Evolutionary conservation across 2,888 invertebrate species (phyloP).

Genomic region (Cosmia trapezina): DNA sequence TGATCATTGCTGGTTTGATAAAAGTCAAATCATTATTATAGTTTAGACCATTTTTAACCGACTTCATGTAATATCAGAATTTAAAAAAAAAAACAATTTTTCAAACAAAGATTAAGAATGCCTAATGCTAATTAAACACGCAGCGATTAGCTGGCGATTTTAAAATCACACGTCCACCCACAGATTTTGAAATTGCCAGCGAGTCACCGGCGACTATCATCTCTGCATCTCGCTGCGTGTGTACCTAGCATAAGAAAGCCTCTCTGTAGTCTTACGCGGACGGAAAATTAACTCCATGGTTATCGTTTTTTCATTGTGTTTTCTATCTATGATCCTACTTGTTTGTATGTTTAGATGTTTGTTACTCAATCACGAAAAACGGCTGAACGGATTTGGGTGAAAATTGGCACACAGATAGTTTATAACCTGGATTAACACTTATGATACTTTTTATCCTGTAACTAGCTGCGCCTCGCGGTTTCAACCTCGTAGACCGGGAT

Average conservation of each 20-base stretch:
- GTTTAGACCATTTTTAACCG: not conserved
- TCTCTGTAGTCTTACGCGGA: not conserved
- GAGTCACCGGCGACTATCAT: not conserved
- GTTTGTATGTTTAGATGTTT: too few species aligned
- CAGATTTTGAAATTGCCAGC: not conserved
- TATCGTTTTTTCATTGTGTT: not conserved
- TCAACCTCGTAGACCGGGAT: too few species aligned
- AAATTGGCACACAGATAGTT: too few species aligned
- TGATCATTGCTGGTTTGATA: not conserved
- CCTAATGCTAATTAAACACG: too few species aligned
- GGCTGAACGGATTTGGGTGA: too few species aligned
- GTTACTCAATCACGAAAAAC: too few species aligned
- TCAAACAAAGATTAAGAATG: too few species aligned
- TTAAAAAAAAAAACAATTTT: too few species aligned
- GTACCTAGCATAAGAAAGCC: not conserved
- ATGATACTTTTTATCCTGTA: too few species aligned
- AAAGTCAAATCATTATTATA: not conserved
- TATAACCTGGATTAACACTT: too few species aligned
- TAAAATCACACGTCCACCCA: not conserved
- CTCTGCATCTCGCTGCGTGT: not conserved
- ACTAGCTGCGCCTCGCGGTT: not conserved
- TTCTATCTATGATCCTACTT: too few species aligned
- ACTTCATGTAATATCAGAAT: not conserved
- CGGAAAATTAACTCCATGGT: not conserved
- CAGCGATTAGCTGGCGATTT: not conserved